Evolutionary conservation across 2,888 invertebrate genomes (phyloP).

Genomic region (Cylloceria caligata): DNA sequence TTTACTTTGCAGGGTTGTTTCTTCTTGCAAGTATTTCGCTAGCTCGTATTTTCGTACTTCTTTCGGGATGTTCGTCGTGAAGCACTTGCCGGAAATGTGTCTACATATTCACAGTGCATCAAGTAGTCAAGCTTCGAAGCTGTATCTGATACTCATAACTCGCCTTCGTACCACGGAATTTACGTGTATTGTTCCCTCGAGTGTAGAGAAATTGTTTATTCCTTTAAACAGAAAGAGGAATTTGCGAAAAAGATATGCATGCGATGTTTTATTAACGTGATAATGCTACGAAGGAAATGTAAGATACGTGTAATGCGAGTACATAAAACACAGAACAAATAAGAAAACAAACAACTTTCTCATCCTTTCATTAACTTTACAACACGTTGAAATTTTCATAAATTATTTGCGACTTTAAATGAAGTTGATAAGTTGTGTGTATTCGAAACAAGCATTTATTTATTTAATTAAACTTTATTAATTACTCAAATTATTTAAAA

Average conservation of each 20-base stretch:
- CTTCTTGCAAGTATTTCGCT: not conserved
- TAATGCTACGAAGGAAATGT: not conserved
- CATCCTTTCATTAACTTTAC: no score
- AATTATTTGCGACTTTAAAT: no score
- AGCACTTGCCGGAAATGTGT: not conserved
- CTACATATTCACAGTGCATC: not conserved
- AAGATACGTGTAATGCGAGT: not conserved
- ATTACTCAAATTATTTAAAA: not conserved
- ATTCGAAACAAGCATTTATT: no score
- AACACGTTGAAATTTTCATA: no score
- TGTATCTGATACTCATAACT: not conserved
- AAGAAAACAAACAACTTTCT: no score
- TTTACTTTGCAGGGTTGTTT: no score
- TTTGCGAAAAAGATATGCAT: conserved; percentile 1
- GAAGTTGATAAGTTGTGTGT: no score
- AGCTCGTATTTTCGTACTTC: not conserved
- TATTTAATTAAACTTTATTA: no score
- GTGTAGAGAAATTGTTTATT: conserved; percentile 6
- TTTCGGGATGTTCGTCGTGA: not conserved
- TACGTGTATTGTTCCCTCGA: not conserved
- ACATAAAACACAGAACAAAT: no score
- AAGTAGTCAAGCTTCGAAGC: conserved; percentile 12
- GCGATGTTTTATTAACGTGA: conserved; percentile 11
- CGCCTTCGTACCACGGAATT: not conserved
- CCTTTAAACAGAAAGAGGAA: conserved; percentile 18